phyloP scores from a whole-genome alignment of 1,140 invertebrate genomes.

The Brachionus paranguensis region DNA sequence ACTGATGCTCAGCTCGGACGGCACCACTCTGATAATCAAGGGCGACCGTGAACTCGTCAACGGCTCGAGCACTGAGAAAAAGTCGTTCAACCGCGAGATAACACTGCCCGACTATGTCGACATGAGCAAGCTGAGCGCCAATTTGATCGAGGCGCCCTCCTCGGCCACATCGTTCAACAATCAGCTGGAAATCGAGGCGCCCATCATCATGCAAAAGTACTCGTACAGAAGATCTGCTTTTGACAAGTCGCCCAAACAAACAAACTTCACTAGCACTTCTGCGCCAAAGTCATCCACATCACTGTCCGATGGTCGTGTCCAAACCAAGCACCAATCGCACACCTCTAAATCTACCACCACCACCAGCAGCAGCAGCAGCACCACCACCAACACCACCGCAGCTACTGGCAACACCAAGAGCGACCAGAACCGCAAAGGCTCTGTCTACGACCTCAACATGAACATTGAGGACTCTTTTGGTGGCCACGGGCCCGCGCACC shows the following conservation, averaged over 20 bases:
- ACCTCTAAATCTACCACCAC: background rate
- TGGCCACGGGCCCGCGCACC: background rate
- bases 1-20: background rate
- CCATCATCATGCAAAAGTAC: conserved; percentile 22
- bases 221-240: background rate
- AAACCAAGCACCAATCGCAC: background rate
- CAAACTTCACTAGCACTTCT: too few relatives aligned
- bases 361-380: background rate
- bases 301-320: background rate
- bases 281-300: too few relatives aligned
- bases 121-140: background rate
- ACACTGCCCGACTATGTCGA: conserved; percentile 29
- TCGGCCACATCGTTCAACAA: background rate
- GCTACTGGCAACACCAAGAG: background rate
- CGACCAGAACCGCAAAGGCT: background rate
- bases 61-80: background rate
- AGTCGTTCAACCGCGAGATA: conserved; percentile 33
- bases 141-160: background rate
- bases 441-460: background rate
- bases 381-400: background rate
- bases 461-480: background rate
- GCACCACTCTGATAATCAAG: background rate
- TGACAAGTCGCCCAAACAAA: background rate
- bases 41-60: conserved; percentile 27
- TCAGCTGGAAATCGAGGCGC: conserved; percentile 5